Evolutionary conservation across 2,888 invertebrate genomes (phyloP).

Genomic region (Agapostemon virescens): DNA sequence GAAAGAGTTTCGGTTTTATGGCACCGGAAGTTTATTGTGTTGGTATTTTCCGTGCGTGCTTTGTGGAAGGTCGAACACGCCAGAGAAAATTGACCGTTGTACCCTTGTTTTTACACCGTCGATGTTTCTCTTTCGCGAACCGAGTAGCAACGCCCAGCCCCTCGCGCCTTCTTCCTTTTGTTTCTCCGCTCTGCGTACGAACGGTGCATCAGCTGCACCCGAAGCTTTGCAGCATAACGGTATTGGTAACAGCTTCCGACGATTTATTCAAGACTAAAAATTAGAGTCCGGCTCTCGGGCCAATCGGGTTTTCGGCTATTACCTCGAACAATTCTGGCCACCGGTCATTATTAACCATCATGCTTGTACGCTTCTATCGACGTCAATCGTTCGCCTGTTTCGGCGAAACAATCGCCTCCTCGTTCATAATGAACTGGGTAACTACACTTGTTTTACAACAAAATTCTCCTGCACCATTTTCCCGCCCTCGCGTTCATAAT

Average conservation of each 20-base stretch:
- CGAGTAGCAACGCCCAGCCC: constrained; percentile 20
- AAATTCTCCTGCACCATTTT: not conserved
- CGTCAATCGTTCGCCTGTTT: constrained; percentile 11
- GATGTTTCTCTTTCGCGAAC: constrained; percentile 46
- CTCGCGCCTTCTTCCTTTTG: constrained; percentile 44
- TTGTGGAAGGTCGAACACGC: not conserved
- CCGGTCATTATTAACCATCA: constrained; percentile 32
- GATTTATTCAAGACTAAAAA: constrained; percentile 61
- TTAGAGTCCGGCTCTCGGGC: constrained; percentile 49
- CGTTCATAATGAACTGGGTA: not conserved
- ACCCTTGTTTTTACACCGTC: constrained; percentile 37
- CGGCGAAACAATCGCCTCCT: constrained; percentile 10
- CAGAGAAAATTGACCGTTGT: constrained; percentile 44
- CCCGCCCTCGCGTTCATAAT: not conserved
- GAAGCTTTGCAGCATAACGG: constrained; percentile 47
- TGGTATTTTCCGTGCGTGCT: not conserved
- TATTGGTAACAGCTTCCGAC: constrained; percentile 55
- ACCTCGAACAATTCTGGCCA: constrained; percentile 39
- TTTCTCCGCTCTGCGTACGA: constrained; percentile 28
- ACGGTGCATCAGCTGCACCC: constrained; percentile 52
- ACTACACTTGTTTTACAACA: not conserved
- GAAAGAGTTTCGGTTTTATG: not conserved
- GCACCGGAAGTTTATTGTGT: not conserved
- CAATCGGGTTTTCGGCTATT: constrained; percentile 43
- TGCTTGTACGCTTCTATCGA: constrained; percentile 28